Evolutionary conservation across 1,140 invertebrate genomes (phyloP).

Genomic region (Cotesia glomerata): DNA sequence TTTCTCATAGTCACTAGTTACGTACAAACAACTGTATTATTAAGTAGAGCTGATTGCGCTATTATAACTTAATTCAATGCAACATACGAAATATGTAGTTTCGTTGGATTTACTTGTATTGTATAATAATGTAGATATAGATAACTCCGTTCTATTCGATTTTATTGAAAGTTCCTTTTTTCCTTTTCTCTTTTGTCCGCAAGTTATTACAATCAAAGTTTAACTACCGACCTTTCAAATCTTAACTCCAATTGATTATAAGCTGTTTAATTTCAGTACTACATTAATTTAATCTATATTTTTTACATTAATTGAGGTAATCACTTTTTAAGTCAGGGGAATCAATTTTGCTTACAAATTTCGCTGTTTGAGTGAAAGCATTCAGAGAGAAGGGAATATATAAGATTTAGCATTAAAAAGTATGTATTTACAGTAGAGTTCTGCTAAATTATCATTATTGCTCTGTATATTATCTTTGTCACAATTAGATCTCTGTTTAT

Average conservation of each 20-base stretch:
- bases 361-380: not conserved
- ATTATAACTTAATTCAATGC: not conserved
- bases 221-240: not conserved
- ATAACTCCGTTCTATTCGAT: constrained; percentile 43
- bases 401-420: not conserved
- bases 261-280: too few species aligned
- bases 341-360: too few species aligned
- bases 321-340: too few species aligned
- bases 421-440: not conserved
- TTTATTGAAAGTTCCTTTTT: constrained; percentile 38
- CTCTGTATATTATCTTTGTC: not conserved
- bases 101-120: constrained; percentile 52
- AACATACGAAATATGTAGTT: not conserved
- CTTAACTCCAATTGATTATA: not conserved
- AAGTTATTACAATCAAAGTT: not conserved
- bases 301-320: too few species aligned
- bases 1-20: too few species aligned
- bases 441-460: not conserved
- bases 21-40: not conserved
- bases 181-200: constrained; percentile 29
- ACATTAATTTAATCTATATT: too few species aligned
- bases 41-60: not conserved
- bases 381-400: not conserved
- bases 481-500: not conserved
- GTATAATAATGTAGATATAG: constrained; percentile 61